Conservation (phyloP, 2,113 vertebrate species). For the Nothoprocta perdicaria region DNA sequence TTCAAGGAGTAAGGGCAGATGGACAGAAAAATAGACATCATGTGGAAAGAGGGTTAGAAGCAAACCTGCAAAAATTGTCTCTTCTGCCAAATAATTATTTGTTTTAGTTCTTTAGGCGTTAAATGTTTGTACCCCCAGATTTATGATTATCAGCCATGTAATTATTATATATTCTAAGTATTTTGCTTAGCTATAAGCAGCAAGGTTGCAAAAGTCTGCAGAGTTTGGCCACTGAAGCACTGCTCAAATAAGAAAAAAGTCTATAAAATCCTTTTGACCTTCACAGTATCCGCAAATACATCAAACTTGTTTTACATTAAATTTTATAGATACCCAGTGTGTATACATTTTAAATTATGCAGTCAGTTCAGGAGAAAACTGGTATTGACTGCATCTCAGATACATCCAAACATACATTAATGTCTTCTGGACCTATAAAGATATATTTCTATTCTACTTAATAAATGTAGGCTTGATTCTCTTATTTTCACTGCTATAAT, state of each 20-base stretch:
- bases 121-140: background rate
- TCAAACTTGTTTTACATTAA: background rate
- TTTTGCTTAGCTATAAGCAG: constrained; percentile 13
- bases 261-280: constrained; percentile 18
- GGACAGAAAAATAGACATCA: background rate
- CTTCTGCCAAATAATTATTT: background rate
- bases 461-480: background rate
- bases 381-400: background rate
- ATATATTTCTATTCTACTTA: background rate
- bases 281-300: background rate
- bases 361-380: background rate
- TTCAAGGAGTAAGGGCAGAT: background rate
- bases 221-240: background rate
- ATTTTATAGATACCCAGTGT: background rate
- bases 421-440: background rate
- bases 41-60: background rate
- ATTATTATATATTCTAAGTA: constrained; percentile 3
- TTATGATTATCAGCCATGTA: background rate
- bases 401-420: background rate
- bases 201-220: background rate
- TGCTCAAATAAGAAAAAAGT: constrained; percentile 2
- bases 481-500: background rate
- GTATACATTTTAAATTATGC: constrained; percentile 2
- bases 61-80: background rate
- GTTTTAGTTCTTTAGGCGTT: background rate